A percentile compares a stretch with the other conserved stretches of the same genome.
Evolutionary conservation across 2,888 invertebrate genomes (phyloP).

Genomic region (Tetheella fluctuosa): DNA sequence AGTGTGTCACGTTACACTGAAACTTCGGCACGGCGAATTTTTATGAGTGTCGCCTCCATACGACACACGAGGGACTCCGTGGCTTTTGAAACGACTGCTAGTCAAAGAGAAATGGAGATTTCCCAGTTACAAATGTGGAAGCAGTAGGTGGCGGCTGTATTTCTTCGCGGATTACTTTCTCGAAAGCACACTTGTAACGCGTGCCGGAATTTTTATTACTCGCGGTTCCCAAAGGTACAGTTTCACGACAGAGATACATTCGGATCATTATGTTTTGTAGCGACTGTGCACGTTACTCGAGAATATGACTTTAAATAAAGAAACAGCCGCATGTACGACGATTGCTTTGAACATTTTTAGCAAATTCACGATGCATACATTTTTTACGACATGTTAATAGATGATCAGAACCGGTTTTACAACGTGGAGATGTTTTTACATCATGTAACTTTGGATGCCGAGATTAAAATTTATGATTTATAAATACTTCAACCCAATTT

Average conservation of each 20-base stretch:
- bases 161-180: conserved; percentile 79
- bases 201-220: conserved; percentile 77
- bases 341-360: conserved; percentile 27
- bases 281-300: conserved; percentile 48
- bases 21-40: conserved; percentile 76
- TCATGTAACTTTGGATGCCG: not conserved
- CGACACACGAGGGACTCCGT: conserved; percentile 75
- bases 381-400: conserved; percentile 14
- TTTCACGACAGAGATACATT: conserved; percentile 74
- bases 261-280: conserved; percentile 69
- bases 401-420: conserved; percentile 12
- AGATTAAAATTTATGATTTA: conserved; percentile 4
- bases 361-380: conserved; percentile 11
- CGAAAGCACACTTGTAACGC: conserved; percentile 73
- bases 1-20: conserved; percentile 57
- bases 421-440: not conserved
- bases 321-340: conserved; percentile 29
- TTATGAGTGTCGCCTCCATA: conserved; percentile 76
- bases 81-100: conserved; percentile 78
- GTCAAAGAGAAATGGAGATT: conserved; percentile 83
- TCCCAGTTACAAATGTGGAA: conserved; percentile 80
- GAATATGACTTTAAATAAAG: conserved; percentile 54
- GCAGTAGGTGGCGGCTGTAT: conserved; percentile 75
- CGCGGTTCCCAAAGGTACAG: conserved; percentile 68
- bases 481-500: not conserved